phyloP scores from a whole-genome alignment of 2,888 invertebrate species.

The Drosophila bunnanda region DNA sequence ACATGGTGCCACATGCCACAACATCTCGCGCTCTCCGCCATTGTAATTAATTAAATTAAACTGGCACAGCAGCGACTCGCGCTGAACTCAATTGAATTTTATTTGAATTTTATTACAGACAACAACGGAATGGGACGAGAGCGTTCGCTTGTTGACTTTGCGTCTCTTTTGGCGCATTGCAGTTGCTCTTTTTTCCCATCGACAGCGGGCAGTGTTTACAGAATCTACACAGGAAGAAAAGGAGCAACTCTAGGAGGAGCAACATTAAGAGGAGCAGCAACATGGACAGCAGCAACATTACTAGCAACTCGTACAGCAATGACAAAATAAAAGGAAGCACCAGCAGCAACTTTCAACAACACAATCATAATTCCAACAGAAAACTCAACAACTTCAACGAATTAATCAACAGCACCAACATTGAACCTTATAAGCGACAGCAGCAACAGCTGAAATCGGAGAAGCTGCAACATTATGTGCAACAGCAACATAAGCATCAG shows the following conservation, averaged over 20 bases:
- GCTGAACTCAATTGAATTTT: constrained; percentile 77
- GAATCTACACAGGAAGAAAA: neutral
- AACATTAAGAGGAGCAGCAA: neutral
- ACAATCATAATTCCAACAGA: neutral
- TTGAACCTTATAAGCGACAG: neutral
- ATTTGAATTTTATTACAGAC: constrained; percentile 77
- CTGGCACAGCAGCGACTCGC: constrained; percentile 63
- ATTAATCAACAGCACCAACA: neutral
- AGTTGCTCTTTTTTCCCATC: constrained; percentile 32
- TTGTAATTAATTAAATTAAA: constrained; percentile 77
- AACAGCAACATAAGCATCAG: neutral
- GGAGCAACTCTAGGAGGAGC: neutral
- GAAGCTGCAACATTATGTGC: neutral
- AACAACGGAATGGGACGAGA: constrained; percentile 22
- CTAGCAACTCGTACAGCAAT: neutral
- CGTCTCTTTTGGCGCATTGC: constrained; percentile 52
- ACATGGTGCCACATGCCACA: constrained; percentile 25
- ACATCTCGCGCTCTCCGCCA: constrained; percentile 15
- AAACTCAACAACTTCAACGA: neutral
- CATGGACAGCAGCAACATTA: neutral
- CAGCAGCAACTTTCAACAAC: neutral
- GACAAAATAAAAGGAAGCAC: neutral
- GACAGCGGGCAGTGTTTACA: neutral
- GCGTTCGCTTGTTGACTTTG: constrained; percentile 37
- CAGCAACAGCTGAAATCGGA: neutral